A percentile compares a stretch with the other conserved stretches of the same genome.
Evolutionary conservation across 2,797 vertebrate species (phyloP).

Genomic region (Orestias chungarensis): DNA sequence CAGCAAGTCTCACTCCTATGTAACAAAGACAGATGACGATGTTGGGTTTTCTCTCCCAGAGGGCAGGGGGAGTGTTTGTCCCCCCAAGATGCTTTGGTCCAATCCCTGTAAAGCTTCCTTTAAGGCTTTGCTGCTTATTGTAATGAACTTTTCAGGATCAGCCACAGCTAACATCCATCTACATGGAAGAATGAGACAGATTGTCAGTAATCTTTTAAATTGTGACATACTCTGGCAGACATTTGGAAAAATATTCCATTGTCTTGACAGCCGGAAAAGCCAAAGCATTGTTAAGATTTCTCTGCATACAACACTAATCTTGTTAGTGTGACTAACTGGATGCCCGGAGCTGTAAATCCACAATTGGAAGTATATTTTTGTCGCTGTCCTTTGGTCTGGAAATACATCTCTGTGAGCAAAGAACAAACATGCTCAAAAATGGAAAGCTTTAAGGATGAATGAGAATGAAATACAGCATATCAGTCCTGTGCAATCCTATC

Average conservation of each 20-base stretch:
- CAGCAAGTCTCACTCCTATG: conserved; percentile 66
- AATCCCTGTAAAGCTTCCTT: conserved; percentile 42
- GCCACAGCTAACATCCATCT: conserved; percentile 74
- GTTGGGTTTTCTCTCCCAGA: conserved; percentile 67
- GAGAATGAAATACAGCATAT: not conserved
- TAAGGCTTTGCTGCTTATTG: conserved; percentile 65
- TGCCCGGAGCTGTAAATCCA: conserved; percentile 7
- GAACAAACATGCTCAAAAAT: not conserved
- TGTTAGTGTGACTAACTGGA: conserved; percentile 5
- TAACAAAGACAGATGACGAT: conserved; percentile 84
- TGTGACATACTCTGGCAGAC: not conserved
- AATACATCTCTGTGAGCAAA: not conserved
- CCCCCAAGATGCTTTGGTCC: conserved; percentile 52
- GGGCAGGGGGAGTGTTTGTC: conserved; percentile 52
- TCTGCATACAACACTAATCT: not conserved
- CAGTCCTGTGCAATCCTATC: not conserved
- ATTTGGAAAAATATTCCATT: not conserved
- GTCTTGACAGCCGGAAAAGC: not conserved
- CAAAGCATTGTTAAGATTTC: conserved; percentile 1
- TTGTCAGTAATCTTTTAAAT: conserved; percentile 3
- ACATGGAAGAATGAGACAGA: conserved; percentile 67
- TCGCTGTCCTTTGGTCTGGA: not conserved
- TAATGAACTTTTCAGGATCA: conserved; percentile 79
- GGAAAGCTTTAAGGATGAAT: not conserved
- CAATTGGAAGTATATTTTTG: not conserved